Base-by-base conservation (phyloP, 2,797 vertebrate species). In the Periophthalmus magnuspinnatus region DNA sequence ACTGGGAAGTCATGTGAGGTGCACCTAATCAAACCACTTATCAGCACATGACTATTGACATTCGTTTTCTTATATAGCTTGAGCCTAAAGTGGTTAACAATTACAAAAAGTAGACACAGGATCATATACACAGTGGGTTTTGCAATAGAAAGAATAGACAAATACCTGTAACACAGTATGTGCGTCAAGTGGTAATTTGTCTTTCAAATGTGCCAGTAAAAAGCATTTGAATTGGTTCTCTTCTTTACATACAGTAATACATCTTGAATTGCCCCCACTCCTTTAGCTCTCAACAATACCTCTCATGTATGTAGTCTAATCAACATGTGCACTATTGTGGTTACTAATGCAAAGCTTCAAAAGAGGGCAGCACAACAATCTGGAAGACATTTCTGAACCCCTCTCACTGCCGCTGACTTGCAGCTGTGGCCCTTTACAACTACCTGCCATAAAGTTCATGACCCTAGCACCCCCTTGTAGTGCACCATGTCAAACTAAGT, bases 401-500 rank as follows among this genome's bases (percentile, higher is more conserved):
- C 45, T 52, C 50, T 50, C 1, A 64, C 57, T 59, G 76, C 58
- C 10, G 21, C 54, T 56, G 61, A 62, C 56, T 66, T n/a, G 41
- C 67, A 74, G 48, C 57, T 67, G 80, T 50, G 59, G 48, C 36
- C 50, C 24, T 75, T 80, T 70, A 71, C 81, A 82, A 75, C 75
- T 77, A 79, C 75, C 72, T 81, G 70, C 69, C 75, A 80, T 79
- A 77, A 82, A 79, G 89, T 88, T 88, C 83, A 85, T 74, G 84
- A 88, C 84, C 73, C 9, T 56, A n/a, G 57, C 60, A 54, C 45
- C 45, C 47, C 63, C 67, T 67, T 59, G 22, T 22, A 38, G 21
- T 11, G 32, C 19, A 6, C 38, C 34, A 66, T 76, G 75, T 76
- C 81, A 81, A 71, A 66, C 73, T 62, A 72, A 34, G 80, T 68